Conservation (phyloP, 2,888 invertebrate species). For the Oligia latruncula region DNA sequence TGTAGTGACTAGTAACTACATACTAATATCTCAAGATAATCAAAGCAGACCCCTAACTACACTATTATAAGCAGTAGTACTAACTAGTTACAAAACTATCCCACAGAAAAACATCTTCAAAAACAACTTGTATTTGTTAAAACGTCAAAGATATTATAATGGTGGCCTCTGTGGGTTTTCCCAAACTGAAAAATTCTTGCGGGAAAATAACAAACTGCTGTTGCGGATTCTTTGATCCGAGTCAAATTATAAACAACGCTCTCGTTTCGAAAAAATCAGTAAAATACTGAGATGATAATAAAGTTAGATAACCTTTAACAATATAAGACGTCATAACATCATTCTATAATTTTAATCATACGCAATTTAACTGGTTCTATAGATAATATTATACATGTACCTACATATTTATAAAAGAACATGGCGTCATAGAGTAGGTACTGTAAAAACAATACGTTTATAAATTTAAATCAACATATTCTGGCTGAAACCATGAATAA, state of each 20-base stretch:
- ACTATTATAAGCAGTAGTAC: not conserved
- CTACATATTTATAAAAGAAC: constrained; percentile 9
- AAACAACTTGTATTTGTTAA: not conserved
- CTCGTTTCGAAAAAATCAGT: not conserved
- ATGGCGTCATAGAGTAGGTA: constrained; percentile 24
- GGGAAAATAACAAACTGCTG: not conserved
- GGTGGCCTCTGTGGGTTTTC: not conserved
- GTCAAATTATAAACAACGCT: not conserved
- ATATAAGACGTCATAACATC: constrained; percentile 38
- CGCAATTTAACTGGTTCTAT: constrained; percentile 37
- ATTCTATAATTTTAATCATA: constrained; percentile 27
- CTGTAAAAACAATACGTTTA: constrained; percentile 13
- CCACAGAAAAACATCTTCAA: not conserved
- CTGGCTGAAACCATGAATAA: constrained; percentile 17
- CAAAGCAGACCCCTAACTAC: not conserved
- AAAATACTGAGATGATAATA: constrained; percentile 11
- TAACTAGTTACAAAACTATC: not conserved
- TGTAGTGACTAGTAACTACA: constrained; percentile 11
- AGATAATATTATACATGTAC: not conserved
- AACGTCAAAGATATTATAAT: not conserved
- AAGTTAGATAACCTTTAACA: constrained; percentile 55
- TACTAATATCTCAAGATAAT: not conserved
- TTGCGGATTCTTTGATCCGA: constrained; percentile 1
- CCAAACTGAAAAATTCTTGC: constrained; percentile 7
- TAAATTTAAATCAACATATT: constrained; percentile 15